These are phyloP conservation scores for Oncorhynchus nerka DNA, from an alignment of 2,113 vertebrate species.

Conservation along the genomic window DNA sequence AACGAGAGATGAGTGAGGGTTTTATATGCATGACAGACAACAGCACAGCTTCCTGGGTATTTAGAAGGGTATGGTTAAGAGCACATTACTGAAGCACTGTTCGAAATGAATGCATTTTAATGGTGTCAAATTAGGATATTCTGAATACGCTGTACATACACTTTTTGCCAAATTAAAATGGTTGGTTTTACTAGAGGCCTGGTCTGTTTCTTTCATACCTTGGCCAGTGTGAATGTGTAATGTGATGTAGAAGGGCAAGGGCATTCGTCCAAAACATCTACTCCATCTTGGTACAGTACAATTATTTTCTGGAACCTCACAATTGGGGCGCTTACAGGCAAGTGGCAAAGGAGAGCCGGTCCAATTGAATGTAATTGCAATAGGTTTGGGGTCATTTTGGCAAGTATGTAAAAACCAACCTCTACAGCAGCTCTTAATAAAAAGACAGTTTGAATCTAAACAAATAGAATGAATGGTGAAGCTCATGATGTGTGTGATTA, in stretches of 20 bases:
- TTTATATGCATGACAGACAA: conserved; percentile 67
- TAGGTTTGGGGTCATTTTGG: not conserved
- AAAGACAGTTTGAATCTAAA: not conserved
- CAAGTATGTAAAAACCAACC: not conserved
- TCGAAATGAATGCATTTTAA: conserved; percentile 66
- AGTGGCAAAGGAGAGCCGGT: conserved; percentile 30
- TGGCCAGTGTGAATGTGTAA: conserved; percentile 1
- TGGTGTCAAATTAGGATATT: conserved; percentile 69
- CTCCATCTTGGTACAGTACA: conserved; percentile 43
- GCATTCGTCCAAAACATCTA: conserved; percentile 35
- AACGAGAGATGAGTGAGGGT: conserved; percentile 18
- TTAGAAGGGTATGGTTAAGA: conserved; percentile 65
- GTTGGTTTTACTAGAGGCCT: conserved; percentile 64
- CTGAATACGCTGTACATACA: conserved; percentile 69
- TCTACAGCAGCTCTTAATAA: too few relatives aligned
- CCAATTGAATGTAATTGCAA: not conserved
- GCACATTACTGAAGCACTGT: conserved; percentile 73
- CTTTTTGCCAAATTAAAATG: conserved; percentile 75
- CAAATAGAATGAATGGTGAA: not conserved
- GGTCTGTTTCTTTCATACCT: conserved; percentile 37
- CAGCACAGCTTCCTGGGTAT: conserved; percentile 64
- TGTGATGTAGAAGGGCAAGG: conserved; percentile 25
- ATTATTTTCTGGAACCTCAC: conserved; percentile 46
- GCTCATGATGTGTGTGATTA: not conserved
- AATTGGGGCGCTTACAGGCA: conserved; percentile 48